phyloP scores from a whole-genome alignment of 2,888 invertebrate genomes.

The Oegoconia quadripuncta region DNA sequence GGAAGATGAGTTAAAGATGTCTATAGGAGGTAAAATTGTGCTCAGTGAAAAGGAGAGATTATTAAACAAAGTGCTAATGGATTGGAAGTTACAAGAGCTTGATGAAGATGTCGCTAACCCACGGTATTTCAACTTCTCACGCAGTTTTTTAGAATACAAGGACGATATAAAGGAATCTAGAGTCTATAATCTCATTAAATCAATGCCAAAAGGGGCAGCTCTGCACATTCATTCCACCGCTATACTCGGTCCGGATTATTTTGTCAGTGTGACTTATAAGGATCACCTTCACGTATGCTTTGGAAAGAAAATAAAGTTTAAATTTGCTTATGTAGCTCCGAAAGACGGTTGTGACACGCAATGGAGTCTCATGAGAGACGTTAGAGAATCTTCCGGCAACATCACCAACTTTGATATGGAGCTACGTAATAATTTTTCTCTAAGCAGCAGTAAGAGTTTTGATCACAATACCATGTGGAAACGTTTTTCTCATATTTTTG shows the following conservation, averaged over 20 bases:
- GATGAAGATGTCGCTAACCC: slow-evolving; percentile 73
- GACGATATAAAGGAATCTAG: slow-evolving; percentile 78
- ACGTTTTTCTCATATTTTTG: slow-evolving; percentile 77
- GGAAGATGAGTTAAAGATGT: slow-evolving; percentile 16
- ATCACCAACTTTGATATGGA: slow-evolving; percentile 68
- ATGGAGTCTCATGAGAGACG: slow-evolving; percentile 73
- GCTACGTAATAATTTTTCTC: slow-evolving; percentile 73
- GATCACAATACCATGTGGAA: slow-evolving; percentile 80
- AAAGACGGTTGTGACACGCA: slow-evolving; percentile 30
- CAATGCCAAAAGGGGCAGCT: slow-evolving; percentile 87
- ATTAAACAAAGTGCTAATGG: slow-evolving; percentile 80
- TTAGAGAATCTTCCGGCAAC: slow-evolving; percentile 52
- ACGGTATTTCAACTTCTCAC: slow-evolving; percentile 80
- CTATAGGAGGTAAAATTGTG: slow-evolving; percentile 70
- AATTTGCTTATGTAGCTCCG: slow-evolving; percentile 45
- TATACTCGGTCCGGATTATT: slow-evolving; percentile 79
- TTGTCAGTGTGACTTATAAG: slow-evolving; percentile 81
- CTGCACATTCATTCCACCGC: slow-evolving; percentile 85
- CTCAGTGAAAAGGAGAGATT: slow-evolving; percentile 67
- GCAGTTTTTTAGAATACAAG: slow-evolving; percentile 82
- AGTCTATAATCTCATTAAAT: slow-evolving; percentile 82
- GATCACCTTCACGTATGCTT: slow-evolving; percentile 79
- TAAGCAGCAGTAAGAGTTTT: slow-evolving; percentile 68
- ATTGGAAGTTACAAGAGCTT: slow-evolving; percentile 73
- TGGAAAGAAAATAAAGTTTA: slow-evolving; percentile 30